Base-by-base conservation (phyloP, 2,113 vertebrate species). In the Grammomys dolichurus region DNA sequence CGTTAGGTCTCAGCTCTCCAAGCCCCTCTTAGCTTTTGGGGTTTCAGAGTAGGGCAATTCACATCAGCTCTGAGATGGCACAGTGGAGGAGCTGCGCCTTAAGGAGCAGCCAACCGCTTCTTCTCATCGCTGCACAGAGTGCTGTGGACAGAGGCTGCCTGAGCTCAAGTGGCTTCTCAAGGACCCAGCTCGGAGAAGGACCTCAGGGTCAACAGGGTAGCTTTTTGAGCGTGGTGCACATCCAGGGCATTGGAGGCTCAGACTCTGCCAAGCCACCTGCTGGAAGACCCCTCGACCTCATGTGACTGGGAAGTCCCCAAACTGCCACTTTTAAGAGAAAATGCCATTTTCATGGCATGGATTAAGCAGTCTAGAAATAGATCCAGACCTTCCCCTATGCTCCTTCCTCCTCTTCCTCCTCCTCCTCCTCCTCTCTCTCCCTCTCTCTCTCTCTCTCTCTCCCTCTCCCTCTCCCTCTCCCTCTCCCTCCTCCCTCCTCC, bases 121-220 rank as follows among this genome's bases (percentile, higher is more conserved):
- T 12, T 24, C 60, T 89, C 73, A 60, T 60, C 26, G 76, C 86
- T 56, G 91, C 40, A 11, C 0, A 0, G 58, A n/a, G 81, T 17
- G 0, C 40, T 81, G 48, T 5, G 91, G 89, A 70, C 75, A 85
- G 80, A 3, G 22, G 56, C 51, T 58, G 33, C 2, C 1, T 65
- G 69, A 87, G 89, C 93, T 97, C 92, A 96, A 97, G 95, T 86
- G 90, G 70, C 85, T 96, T 56, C 85, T 93, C 31, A 65, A 95
- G 80, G 90, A 76, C 10, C 11, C 46, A 28, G 80, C 84, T 91
- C 70, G 56, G 46, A 65, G 60, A 67, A 63, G 73, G 78, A 51
- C 92, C 69, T 73, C 11, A 3, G 92, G 92, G 93, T 97, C 95
- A 96, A 93, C 2, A 90, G 73, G 24, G 2, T 56, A 60, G 46